Conservation (phyloP, 2,888 invertebrate species). For the Cryptus viduatorius region DNA sequence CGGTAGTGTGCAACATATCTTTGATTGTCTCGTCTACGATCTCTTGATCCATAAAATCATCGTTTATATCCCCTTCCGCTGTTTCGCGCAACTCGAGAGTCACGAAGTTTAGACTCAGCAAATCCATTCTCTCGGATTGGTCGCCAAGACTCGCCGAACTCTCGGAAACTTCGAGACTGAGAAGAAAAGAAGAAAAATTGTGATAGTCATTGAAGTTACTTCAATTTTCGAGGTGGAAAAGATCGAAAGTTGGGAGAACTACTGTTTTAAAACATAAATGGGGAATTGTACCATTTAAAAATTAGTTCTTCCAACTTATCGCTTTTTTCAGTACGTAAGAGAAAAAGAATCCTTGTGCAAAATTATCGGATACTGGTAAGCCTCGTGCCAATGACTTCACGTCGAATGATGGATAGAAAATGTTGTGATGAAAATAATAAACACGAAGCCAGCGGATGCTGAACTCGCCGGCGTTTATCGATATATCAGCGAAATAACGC, state of each 20-base stretch:
- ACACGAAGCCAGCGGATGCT: too few species aligned
- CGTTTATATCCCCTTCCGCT: background rate
- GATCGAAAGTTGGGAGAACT: too few species aligned
- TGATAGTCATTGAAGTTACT: background rate
- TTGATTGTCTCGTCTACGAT: slow-evolving; percentile 1
- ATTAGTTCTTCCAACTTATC: too few species aligned
- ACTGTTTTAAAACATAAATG: background rate
- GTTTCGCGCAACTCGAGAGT: slow-evolving; percentile 54
- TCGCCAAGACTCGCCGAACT: background rate
- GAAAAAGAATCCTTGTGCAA: too few species aligned
- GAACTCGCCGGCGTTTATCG: too few species aligned
- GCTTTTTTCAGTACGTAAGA: too few species aligned
- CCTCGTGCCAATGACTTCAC: too few species aligned
- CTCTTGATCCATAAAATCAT: background rate
- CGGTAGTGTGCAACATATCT: background rate
- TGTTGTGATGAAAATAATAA: too few species aligned
- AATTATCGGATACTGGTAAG: too few species aligned
- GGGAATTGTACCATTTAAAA: too few species aligned
- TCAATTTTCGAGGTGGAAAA: background rate
- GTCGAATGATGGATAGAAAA: too few species aligned
- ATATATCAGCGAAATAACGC: too few species aligned
- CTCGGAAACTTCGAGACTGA: slow-evolving; percentile 23
- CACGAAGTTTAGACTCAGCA: slow-evolving; percentile 57
- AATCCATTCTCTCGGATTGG: slow-evolving; percentile 55
- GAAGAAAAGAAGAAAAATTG: background rate